Percentiles rank a stretch among this genome's conserved stretches.
Evolutionary conservation across 2,797 vertebrate species (phyloP).

Genomic region (Orestias chungarensis): DNA sequence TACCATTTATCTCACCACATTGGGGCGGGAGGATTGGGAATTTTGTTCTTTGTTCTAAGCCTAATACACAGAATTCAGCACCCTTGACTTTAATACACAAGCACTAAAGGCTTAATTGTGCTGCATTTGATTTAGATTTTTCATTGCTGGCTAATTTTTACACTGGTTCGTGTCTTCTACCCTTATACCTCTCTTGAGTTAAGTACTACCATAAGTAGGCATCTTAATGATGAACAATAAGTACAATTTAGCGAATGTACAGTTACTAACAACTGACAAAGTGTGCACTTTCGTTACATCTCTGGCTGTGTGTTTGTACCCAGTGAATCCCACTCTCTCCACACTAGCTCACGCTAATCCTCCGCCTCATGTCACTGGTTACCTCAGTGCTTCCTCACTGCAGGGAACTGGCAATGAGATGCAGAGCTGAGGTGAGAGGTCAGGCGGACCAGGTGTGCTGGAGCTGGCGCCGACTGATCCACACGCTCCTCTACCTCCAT

Average conservation of each 20-base stretch:
- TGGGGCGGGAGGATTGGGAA: too few species aligned
- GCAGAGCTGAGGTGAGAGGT: conserved; percentile 64
- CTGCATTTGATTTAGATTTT: conserved; percentile 44
- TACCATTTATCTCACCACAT: too few species aligned
- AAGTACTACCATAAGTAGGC: conserved; percentile 30
- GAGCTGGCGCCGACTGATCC: conserved; percentile 39
- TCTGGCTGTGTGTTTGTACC: background rate
- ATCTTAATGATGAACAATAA: conserved; percentile 18
- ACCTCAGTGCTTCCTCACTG: conserved; percentile 57
- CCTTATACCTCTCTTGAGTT: conserved; percentile 1
- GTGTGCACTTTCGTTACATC: conserved; percentile 14
- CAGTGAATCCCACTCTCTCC: background rate
- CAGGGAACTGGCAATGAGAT: conserved; percentile 49
- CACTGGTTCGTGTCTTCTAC: conserved; percentile 24
- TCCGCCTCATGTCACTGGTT: conserved; percentile 39
- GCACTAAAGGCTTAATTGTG: background rate
- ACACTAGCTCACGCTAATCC: conserved; percentile 33
- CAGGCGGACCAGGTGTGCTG: conserved; percentile 62
- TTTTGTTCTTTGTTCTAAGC: too few species aligned
- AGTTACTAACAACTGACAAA: conserved; percentile 13
- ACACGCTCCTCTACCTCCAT: conserved; percentile 49
- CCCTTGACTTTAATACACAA: too few species aligned
- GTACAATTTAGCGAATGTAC: background rate
- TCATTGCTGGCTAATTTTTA: conserved; percentile 30
- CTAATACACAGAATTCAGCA: too few species aligned